Base-by-base conservation (phyloP, 1,140 invertebrate species). In the Hyphantria cunea region DNA sequence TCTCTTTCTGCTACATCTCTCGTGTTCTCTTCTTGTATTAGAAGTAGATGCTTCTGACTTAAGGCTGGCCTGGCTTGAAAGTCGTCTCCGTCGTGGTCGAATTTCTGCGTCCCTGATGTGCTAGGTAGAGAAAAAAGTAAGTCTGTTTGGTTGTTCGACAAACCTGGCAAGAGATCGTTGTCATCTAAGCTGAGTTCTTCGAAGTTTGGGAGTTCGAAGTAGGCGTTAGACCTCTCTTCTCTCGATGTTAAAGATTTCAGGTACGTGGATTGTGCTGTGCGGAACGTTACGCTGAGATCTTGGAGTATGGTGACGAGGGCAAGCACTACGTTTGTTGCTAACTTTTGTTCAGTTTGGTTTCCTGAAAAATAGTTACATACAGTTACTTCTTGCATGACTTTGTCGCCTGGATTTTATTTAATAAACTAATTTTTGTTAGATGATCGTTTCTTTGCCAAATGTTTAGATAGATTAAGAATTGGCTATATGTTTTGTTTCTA, bases 201-300 rank as follows among this genome's bases (percentile, higher is more conserved):
- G 42, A 94, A 92, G 66, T 93, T 92, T 7, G 92, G 92, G 50
- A 93, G 80, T 67, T 94, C 94, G 82, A 98, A 97, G 87, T 96
- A 98, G 25, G 96, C 94, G 64, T 95, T 95, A 17, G 96, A 97
- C 66, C 97, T 92, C 78, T 98, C 97, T 91, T 98, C 97, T 74
- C 97, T 93, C 0, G 95, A 96, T 70, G 97, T 96, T 6, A 98
- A 91, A 74, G 97, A 94, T 91, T 94, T 94, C 62, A 98, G 89
- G 88, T 98, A 98, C 72, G 93, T 93, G 70, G 95, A 97, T 86
- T 98, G 97, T 31, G 95, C 95, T 53, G 93, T 93, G 72, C 96
- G 93, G 80, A 98, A 98, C 51, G 93, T 94, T 8, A 94, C 83
- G 6, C 96, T 97, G 41, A 98, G 86, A 51, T 98, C 96, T 91